These are phyloP conservation scores for Cantharis rufa DNA, from an alignment of 2,888 invertebrate species.

Conservation along the genomic window DNA sequence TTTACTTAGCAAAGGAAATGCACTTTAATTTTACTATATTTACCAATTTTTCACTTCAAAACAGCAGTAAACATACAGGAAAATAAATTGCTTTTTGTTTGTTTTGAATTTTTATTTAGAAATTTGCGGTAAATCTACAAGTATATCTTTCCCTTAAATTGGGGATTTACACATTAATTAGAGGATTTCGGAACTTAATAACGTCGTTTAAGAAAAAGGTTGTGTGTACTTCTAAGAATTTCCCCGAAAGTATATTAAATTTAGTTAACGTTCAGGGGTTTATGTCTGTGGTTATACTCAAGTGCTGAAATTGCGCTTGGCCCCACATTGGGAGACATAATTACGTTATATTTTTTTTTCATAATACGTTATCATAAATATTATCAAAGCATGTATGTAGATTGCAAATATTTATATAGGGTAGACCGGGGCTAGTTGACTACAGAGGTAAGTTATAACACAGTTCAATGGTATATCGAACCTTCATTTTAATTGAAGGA, in stretches of 20 bases:
- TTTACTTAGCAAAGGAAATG: not conserved
- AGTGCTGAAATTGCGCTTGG: not conserved
- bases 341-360: not conserved
- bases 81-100: slow-evolving; percentile 2
- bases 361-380: not conserved
- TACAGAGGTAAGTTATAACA: not conserved
- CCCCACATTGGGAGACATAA: not conserved
- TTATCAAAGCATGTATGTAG: not conserved
- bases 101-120: not conserved
- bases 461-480: too few species aligned
- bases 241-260: not conserved
- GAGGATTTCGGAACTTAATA: not conserved
- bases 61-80: not conserved
- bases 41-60: not conserved
- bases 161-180: slow-evolving; percentile 3
- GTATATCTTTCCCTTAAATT: not conserved
- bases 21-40: not conserved
- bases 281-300: not conserved
- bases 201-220: not conserved
- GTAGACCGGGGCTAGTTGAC: not conserved
- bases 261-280: not conserved
- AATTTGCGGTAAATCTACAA: not conserved
- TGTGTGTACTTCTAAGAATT: not conserved
- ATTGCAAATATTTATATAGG: not conserved
- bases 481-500: too few species aligned